Conservation (phyloP, 2,113 vertebrate genomes). For the Mesoclemmys tuberculata region DNA sequence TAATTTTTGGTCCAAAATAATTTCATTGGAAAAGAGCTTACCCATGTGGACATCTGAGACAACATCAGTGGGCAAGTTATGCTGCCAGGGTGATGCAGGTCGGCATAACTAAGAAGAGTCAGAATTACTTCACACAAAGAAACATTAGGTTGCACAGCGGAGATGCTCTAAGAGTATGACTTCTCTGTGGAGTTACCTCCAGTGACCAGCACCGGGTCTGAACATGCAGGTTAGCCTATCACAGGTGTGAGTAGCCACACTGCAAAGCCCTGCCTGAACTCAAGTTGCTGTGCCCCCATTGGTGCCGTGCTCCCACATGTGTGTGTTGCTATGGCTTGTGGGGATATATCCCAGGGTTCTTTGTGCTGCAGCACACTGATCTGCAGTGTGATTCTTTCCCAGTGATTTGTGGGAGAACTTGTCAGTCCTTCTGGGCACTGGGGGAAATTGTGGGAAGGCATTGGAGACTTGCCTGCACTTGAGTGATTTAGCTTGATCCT, state of each 20-base stretch:
- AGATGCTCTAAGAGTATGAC: too few relatives aligned
- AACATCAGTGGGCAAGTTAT: neutral
- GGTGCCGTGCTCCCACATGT: neutral
- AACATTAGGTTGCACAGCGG: neutral
- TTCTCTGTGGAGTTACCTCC: too few relatives aligned
- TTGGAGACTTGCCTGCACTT: neutral
- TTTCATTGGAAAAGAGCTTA: too few relatives aligned
- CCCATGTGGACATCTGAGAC: neutral
- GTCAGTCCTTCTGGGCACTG: neutral
- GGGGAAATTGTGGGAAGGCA: neutral
- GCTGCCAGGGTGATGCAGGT: neutral
- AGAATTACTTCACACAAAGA: conserved; percentile 1
- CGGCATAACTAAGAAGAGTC: neutral
- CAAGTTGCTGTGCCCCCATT: neutral
- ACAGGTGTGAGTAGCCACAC: neutral
- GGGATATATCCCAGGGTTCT: neutral
- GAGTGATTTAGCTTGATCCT: neutral
- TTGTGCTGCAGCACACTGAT: neutral
- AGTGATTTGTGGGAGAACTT: neutral
- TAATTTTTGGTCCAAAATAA: too few relatives aligned
- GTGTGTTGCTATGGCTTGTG: neutral
- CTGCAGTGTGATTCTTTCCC: neutral
- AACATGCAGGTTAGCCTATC: neutral
- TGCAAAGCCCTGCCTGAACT: neutral
- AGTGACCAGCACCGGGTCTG: neutral